phyloP scores from a whole-genome alignment of 2,888 invertebrate genomes.

The Bombylius discolor region DNA sequence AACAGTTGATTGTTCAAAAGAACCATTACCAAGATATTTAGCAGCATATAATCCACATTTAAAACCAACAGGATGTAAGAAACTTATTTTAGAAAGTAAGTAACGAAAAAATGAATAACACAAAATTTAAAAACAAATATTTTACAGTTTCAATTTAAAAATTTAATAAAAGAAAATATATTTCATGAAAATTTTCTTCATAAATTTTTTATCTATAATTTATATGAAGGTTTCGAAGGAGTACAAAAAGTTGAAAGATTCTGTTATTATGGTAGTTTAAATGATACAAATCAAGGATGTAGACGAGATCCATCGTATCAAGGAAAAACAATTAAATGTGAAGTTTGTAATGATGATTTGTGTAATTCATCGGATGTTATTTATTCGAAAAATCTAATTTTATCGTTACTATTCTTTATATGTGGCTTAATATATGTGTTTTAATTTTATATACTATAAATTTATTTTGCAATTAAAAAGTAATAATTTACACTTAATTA shows the following conservation, averaged over 20 bases:
- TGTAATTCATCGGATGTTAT: conserved; percentile 20
- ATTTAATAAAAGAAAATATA: too few species aligned
- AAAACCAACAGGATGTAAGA: conserved; percentile 2
- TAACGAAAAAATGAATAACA: neutral
- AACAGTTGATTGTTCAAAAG: conserved; percentile 9
- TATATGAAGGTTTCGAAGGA: conserved; percentile 8
- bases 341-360: conserved; percentile 26
- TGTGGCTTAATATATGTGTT: too few species aligned
- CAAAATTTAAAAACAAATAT: neutral
- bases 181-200: too few species aligned
- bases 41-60: conserved; percentile 3
- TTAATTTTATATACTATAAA: too few species aligned
- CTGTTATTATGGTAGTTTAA: conserved; percentile 29
- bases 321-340: conserved; percentile 16
- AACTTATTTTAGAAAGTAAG: neutral
- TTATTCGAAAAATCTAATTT: too few species aligned
- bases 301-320: conserved; percentile 20
- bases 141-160: neutral
- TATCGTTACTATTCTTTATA: too few species aligned
- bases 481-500: too few species aligned
- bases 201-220: neutral
- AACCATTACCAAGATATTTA: conserved; percentile 25
- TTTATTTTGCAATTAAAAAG: too few species aligned
- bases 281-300: conserved; percentile 24
- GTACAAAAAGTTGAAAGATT: conserved; percentile 18